Conservation (phyloP, 2,797 vertebrate species). For the Eospalax fontanierii region DNA sequence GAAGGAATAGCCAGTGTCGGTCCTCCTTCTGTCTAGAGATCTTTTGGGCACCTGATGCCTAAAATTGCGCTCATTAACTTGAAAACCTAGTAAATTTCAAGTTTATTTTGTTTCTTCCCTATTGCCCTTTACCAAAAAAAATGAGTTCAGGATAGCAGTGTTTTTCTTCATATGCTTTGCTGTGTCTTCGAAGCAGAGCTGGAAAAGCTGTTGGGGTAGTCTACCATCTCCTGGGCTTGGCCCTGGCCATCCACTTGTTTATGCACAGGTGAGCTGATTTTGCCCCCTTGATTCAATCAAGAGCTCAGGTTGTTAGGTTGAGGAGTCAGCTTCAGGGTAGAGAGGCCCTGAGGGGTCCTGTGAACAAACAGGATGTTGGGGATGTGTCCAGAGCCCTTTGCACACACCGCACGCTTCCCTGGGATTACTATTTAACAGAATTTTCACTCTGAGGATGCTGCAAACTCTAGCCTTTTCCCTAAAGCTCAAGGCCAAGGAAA, state of each 20-base stretch:
- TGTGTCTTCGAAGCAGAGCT: constrained; percentile 7
- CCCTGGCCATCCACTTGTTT: not conserved
- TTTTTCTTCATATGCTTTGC: constrained; percentile 38
- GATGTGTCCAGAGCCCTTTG: not conserved
- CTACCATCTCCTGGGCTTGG: not conserved
- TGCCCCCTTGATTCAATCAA: not conserved
- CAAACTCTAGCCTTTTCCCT: constrained; percentile 16
- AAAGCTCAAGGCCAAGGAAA: constrained; percentile 25
- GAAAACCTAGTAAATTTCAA: not conserved
- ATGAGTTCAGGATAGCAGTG: constrained; percentile 35
- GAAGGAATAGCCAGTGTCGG: not conserved
- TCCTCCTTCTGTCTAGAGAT: not conserved
- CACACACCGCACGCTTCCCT: not conserved
- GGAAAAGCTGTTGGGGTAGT: not conserved
- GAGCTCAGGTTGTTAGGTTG: not conserved
- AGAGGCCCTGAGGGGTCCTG: not conserved
- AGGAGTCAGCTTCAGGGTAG: not conserved
- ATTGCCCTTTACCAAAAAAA: constrained; percentile 19
- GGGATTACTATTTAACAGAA: constrained; percentile 1
- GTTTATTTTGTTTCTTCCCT: constrained; percentile 33
- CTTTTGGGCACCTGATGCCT: not conserved
- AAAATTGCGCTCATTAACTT: not conserved
- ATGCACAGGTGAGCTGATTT: not conserved
- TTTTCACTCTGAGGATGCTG: not conserved
- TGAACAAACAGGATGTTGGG: too few relatives aligned